Base-by-base conservation (phyloP, 2,797 vertebrate genomes). In the Leucoraja ocellata region DNA sequence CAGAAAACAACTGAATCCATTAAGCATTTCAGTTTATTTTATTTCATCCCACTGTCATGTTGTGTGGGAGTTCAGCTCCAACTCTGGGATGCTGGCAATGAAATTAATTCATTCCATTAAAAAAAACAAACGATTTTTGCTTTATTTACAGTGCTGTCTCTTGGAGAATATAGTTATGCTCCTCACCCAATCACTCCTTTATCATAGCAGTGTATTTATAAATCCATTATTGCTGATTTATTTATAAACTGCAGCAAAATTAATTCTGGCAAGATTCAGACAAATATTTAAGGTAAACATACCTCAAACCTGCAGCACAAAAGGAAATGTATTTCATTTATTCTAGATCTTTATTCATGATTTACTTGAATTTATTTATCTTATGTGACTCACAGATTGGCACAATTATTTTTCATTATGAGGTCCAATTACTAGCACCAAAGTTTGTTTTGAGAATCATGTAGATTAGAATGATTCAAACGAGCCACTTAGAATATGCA, bases 1-100 rank as follows among this genome's bases (percentile, higher is more conserved):
- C 65, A 68, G 83, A 58, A 86, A 86, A 61, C 4, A 14, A 61
- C 10, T 61, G 28, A 84, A 84, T 11, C 28, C 11, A 58, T n/a
- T 86, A 58, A 63, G 83, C 28, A n/a, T 86, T 63, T n/a, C 58
- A n/a, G 58, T 86, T 86, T 58, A n/a, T 86, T 86, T 86, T 28
- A 76, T n/a, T 76, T 25, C 74, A 76, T 76, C 28, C 28, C 21
- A 86, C 58, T 86, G 83, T 86, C 25, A 46, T 13, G 28, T 63
- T 63, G 54, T 86, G 25, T 28, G 1, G 4, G 61, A 86, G 63
- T 0, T 4, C 46, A 63, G 83, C 58, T 86, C 25, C 28, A 46
- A 46, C 28, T 63, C 54, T 5, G 61, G 83, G 83, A 86, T 63
- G 13, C 83, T 6, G 58, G 25, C 28, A 63, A 86, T 86, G 25